Evolutionary conservation across 2,888 invertebrate genomes (phyloP).

Genomic region (Gari tellinella): DNA sequence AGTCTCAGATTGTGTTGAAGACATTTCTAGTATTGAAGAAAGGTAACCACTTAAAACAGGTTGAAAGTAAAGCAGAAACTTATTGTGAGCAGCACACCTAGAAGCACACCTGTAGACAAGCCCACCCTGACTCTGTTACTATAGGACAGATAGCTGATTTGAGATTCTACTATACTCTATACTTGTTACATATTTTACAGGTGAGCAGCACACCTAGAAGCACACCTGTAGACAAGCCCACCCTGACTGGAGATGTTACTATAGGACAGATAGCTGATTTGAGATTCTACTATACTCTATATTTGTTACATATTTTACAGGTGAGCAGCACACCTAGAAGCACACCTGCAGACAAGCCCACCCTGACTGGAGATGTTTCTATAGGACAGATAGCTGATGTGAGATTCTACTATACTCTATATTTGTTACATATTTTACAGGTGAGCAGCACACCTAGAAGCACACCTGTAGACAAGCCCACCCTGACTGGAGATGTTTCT

Average conservation of each 20-base stretch:
- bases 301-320: no score
- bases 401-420: no score
- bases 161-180: no score
- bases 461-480: conserved; percentile 1
- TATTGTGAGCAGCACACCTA: neutral
- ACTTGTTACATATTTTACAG: no score
- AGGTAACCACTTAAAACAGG: no score
- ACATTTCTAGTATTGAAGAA: no score
- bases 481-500: conserved; percentile 57
- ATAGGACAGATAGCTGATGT: conserved; percentile 68
- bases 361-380: conserved; percentile 57
- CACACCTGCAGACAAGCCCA: conserved; percentile 1
- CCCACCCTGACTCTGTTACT: conserved; percentile 52
- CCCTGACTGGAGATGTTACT: conserved; percentile 57
- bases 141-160: conserved; percentile 67
- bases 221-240: conserved; percentile 1
- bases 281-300: no score
- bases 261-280: conserved; percentile 67
- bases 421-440: no score
- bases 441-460: neutral
- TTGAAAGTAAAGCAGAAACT: no score
- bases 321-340: neutral
- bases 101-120: conserved; percentile 1
- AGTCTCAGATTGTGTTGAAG: no score
- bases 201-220: neutral